Conservation (phyloP, 2,888 invertebrate genomes). For the Drosophila neotestacea region DNA sequence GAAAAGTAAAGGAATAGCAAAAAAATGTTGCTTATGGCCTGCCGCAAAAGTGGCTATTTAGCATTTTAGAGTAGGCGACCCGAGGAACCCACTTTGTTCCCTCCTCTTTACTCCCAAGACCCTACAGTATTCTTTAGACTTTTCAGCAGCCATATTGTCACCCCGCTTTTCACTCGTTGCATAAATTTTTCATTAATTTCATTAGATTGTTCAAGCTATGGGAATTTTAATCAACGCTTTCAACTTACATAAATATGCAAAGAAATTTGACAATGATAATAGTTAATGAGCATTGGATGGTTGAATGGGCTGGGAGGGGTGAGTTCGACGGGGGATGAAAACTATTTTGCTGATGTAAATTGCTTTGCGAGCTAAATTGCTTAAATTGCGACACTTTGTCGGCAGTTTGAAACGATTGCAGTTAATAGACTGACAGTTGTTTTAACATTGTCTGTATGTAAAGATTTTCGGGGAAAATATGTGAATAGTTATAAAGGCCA, state of each 20-base stretch:
- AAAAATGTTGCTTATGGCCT: conserved; percentile 46
- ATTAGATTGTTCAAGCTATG: conserved; percentile 48
- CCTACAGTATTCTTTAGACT: neutral
- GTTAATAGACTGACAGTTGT: conserved; percentile 42
- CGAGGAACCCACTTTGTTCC: neutral
- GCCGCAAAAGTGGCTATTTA: conserved; percentile 82
- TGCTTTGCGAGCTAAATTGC: conserved; percentile 35
- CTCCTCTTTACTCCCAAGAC: neutral
- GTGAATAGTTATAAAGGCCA: conserved; percentile 7
- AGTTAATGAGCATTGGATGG: conserved; percentile 49
- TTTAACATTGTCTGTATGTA: neutral
- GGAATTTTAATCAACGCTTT: conserved; percentile 62
- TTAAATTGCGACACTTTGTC: conserved; percentile 44
- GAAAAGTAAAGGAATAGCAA: conserved; percentile 7
- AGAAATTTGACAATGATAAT: conserved; percentile 56
- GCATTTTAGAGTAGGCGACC: conserved; percentile 77
- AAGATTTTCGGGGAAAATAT: conserved; percentile 4
- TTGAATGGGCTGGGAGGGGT: neutral
- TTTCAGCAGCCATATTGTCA: conserved; percentile 31
- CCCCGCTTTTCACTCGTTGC: conserved; percentile 13
- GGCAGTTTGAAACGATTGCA: conserved; percentile 34
- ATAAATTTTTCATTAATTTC: conserved; percentile 75
- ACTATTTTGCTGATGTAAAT: conserved; percentile 45
- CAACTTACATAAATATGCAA: conserved; percentile 45
- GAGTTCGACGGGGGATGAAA: conserved; percentile 18